Evolutionary conservation across 1,140 invertebrate species (phyloP), one percentile per base, ranked within the genome.

Genomic region (Bombus sylvicola): DNA sequence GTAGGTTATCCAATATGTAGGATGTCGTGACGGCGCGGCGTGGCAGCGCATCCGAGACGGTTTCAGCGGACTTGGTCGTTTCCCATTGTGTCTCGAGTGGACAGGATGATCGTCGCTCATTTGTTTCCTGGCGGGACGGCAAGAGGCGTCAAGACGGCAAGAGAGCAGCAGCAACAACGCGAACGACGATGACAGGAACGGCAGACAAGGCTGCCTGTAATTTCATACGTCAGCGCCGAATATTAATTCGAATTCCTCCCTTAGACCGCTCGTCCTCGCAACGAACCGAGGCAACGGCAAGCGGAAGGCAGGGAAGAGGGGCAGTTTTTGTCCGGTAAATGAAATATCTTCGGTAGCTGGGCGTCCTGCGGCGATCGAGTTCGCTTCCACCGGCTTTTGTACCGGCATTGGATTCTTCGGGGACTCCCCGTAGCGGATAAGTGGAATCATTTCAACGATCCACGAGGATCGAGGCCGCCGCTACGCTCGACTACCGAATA

Each of bases 231-330:
- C 95, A 95, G 93, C 95, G 91, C 94, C 94, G 95, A 95, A 95
- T 95, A 95, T 95, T 95, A 95, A 95, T 95, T 95, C 89, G 94
- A 94, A 95, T 95, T 95, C 94, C 92, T 93, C 86, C 86, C 87
- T 79, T 71, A 84, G 82, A 57, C 57, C 66, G 53, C 39, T 53
- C 66, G 47, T 84, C 73, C 66, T 78, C 82, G 66, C 77, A 62
- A 53, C 53, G 81, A 66, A 79, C 62, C 84, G 69, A 74, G 47
- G 79, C n/a, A 34, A 85, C 68, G 66, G 59, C 43, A 28, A 59
- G 78, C 64, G 39, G 71, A 78, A 39, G 39, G 28, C 5, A 69
- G 66, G 37, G 66, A 43, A 43, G 80, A 41, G 39, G 72, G 83
- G 83, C 83, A 62, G 90, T 93, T 94, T 94, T 94, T 94, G 93